Evolutionary conservation across 2,888 invertebrate genomes (phyloP), one percentile per base, ranked within the genome.

Genomic region (Spialia ferax): DNA sequence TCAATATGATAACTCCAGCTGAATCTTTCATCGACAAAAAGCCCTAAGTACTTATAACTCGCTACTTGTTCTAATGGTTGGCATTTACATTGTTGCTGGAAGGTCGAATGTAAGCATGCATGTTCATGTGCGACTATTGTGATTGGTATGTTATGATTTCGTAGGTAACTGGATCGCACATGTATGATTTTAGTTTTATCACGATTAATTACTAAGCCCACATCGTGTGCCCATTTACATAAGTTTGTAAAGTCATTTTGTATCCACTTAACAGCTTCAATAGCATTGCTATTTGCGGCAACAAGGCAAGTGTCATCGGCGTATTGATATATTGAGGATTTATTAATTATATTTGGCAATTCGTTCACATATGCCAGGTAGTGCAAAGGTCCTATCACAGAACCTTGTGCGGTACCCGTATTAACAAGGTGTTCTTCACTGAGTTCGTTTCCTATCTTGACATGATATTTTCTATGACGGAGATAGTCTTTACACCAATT

Each of bases 401-500:
- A 52, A 6, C 52, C 52, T 52, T 52, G 52, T 13, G 52, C 52
- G 23, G 52, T 52, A 1, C 52, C 52, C 13, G n/a, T n/a, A n/a
- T n/a, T n/a, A n/a, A n/a, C n/a, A n/a, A n/a, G n/a, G n/a, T n/a
- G n/a, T n/a, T n/a, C n/a, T n/a, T n/a, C n/a, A 68, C 73, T 76
- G 18, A 23, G 3, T 0, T 20, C 56, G 8, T 68, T 22, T 5
- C 52, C 20, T 3, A 74, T 18, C 60, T 62, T 73, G 0, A 74
- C 72, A 0, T 8, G 4, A 23, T 65, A 74, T 1, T 35, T 38
- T 22, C 74, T 59, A 26, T 69, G 52, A 13, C 18, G 42, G 0
- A 74, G 42, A 56, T 74, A 73, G 22, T 71, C 48, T 56, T 52
- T 15, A 38, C 70, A 74, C 71, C 73, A 74, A 0, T 70, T 35